Evolutionary conservation across 2,797 vertebrate genomes (phyloP).

Genomic region (Manis javanica): DNA sequence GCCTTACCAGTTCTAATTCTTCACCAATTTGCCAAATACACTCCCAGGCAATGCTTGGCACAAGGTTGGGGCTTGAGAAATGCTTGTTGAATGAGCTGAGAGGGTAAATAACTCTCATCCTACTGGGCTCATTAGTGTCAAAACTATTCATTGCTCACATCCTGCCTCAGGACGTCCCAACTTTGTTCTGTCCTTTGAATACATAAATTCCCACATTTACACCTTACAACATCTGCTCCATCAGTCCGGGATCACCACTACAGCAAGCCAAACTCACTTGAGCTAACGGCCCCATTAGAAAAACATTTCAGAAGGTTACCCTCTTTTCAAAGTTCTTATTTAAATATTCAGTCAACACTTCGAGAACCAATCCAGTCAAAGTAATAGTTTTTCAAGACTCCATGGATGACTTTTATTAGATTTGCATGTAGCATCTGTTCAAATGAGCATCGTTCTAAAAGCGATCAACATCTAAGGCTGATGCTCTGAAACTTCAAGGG

Average conservation of each 20-base stretch:
- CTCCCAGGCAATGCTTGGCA: background rate
- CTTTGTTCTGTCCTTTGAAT: constrained; percentile 1
- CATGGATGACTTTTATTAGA: background rate
- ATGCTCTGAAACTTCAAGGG: background rate
- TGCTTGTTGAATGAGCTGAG: background rate
- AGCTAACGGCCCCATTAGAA: background rate
- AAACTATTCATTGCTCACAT: background rate
- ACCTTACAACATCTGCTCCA: background rate
- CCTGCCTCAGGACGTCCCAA: background rate
- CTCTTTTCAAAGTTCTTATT: background rate
- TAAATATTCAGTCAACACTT: constrained; percentile 22
- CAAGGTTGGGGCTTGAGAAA: background rate
- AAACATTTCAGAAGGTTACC: constrained; percentile 40
- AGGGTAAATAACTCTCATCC: background rate
- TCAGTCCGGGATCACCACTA: background rate
- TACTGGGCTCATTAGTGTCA: background rate
- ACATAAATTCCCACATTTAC: background rate
- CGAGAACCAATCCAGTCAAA: background rate
- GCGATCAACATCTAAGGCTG: background rate
- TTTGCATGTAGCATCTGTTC: background rate
- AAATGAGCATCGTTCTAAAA: background rate
- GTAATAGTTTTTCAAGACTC: background rate
- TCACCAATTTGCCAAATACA: background rate
- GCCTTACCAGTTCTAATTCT: background rate
- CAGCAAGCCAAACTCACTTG: background rate